These are phyloP conservation scores for Achroia grisella DNA, from an alignment of 1,140 invertebrate genomes.

Conservation along the genomic window DNA sequence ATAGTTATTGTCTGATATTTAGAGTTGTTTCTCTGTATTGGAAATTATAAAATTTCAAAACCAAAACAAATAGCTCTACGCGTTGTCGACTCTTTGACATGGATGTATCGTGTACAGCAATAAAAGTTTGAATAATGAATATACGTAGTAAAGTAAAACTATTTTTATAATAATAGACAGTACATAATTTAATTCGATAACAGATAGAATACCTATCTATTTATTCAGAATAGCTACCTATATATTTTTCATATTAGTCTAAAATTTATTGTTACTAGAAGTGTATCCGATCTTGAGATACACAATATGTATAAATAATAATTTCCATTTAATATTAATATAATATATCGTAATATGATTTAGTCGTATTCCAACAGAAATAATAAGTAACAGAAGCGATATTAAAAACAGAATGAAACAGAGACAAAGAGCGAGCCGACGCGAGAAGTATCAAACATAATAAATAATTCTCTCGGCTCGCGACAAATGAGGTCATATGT, in stretches of 20 bases:
- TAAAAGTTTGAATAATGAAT: constrained; percentile 2
- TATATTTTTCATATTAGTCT: too few species aligned
- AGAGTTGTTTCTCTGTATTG: constrained; percentile 13
- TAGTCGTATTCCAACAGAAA: too few species aligned
- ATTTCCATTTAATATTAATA: too few species aligned
- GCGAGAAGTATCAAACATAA: constrained; percentile 61
- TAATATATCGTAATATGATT: too few species aligned
- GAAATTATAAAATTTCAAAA: constrained; percentile 45
- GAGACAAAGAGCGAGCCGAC: constrained; percentile 52
- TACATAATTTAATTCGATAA: too few species aligned
- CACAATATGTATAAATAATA: too few species aligned
- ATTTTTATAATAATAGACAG: too few species aligned
- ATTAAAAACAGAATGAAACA: constrained; percentile 48
- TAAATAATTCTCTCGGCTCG: constrained; percentile 63
- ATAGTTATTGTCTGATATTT: neutral
- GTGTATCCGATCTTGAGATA: too few species aligned
- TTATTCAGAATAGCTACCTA: too few species aligned
- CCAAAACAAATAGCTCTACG: constrained; percentile 15
- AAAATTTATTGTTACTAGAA: too few species aligned
- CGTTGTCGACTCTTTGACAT: constrained; percentile 11
- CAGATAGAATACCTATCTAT: too few species aligned
- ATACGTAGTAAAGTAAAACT: neutral
- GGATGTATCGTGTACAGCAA: constrained; percentile 7
- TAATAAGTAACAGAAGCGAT: constrained; percentile 28
- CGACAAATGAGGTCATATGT: constrained; percentile 72